phyloP scores from a whole-genome alignment of 2,888 invertebrate genomes.

The Orthosia gothica region DNA sequence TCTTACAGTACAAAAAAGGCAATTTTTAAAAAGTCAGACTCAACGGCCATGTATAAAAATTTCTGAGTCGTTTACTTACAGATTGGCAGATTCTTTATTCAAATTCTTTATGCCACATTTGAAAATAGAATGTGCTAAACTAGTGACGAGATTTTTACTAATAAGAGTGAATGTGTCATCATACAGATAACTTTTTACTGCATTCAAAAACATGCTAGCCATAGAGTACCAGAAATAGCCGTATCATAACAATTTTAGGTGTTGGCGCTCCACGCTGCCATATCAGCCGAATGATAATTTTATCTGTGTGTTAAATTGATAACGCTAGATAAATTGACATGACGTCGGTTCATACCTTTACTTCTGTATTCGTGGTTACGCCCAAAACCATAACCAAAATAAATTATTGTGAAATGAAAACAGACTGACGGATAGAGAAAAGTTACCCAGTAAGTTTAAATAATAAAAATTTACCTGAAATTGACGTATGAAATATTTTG shows the following conservation, averaged over 20 bases:
- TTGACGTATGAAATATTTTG: background rate
- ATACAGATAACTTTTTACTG: background rate
- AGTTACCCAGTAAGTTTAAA: no score
- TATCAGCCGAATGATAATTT: conserved; percentile 82
- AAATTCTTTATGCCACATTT: no score
- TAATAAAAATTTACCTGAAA: background rate
- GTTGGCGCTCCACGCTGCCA: conserved; percentile 66
- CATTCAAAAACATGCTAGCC: conserved; percentile 23
- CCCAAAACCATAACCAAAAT: conserved; percentile 57
- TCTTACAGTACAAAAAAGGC: no score
- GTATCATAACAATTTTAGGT: conserved; percentile 50
- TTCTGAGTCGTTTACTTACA: no score
- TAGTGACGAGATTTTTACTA: no score
- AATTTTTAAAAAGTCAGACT: background rate
- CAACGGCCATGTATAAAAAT: no score
- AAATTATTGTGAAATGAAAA: conserved; percentile 5
- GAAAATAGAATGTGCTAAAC: no score
- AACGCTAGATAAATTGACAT: conserved; percentile 80
- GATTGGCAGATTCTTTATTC: no score
- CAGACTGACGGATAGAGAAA: background rate
- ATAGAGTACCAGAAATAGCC: conserved; percentile 44
- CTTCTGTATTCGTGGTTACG: conserved; percentile 58
- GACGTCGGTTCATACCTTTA: conserved; percentile 70
- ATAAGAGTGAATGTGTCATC: background rate
- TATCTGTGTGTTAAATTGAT: conserved; percentile 81